phyloP scores from a whole-genome alignment of 2,113 vertebrate species.

The Glaucidium brasilianum region DNA sequence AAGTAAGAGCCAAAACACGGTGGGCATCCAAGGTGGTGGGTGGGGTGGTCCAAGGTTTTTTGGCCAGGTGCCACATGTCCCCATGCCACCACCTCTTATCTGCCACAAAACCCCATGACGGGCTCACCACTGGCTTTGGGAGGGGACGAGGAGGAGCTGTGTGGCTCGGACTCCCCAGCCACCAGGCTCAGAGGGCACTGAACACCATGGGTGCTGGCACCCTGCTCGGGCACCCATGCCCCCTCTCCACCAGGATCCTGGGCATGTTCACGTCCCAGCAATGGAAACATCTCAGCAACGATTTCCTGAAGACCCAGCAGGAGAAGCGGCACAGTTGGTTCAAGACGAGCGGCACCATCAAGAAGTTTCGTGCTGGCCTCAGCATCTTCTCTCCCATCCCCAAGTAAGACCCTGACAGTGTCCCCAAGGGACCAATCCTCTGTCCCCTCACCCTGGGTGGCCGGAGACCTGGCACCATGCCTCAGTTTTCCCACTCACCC shows the following conservation, averaged over 20 bases:
- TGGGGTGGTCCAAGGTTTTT: background rate
- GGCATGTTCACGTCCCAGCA: conserved; percentile 97
- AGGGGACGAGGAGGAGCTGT: background rate
- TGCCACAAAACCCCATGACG: rapidly evolving
- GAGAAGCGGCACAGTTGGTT: conserved; percentile 99
- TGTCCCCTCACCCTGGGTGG: background rate
- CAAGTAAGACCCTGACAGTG: conserved; percentile 74
- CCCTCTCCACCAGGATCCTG: conserved; percentile 82
- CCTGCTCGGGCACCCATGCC: rapidly evolving
- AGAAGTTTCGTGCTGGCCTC: conserved; percentile 96
- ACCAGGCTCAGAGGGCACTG: rapidly evolving
- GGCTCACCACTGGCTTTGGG: background rate
- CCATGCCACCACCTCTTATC: background rate
- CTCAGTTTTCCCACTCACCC: background rate
- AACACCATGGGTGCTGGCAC: background rate
- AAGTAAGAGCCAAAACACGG: conserved; percentile 77
- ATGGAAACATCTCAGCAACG: conserved; percentile 99
- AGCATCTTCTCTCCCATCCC: conserved; percentile 99
- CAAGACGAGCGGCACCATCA: conserved; percentile 96
- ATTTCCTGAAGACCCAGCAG: conserved; percentile 97
- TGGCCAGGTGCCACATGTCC: rapidly evolving
- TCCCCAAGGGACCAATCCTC: background rate
- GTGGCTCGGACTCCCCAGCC: background rate
- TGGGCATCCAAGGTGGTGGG: background rate
- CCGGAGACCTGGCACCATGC: background rate